Base-by-base conservation (phyloP, 2,888 invertebrate species). In the Macrosiphum euphorbiae region DNA sequence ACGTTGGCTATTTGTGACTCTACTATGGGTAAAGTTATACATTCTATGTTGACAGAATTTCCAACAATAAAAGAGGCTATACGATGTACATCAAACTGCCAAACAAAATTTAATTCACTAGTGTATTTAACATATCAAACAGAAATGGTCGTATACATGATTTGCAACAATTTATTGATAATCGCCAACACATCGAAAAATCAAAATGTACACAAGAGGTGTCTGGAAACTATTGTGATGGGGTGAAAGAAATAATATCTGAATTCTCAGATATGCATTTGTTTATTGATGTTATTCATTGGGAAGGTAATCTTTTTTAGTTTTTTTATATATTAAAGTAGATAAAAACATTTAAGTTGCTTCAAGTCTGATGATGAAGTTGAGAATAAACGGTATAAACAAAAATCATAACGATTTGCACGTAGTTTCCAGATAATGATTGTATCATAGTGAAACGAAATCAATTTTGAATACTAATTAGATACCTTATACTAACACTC, bases 251-350 rank as follows among this genome's bases (percentile, higher is more conserved):
- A 35, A 88, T 88, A 52, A n/a, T 88, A 20, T 88, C 88, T 8
- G n/a, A 52, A 26, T 20, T 88, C 10, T 88, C 88, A n/a, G 88
- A 88, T 47, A 88, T 88, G 52, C n/a, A 88, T 52, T 88, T 88
- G 24, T 52, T 88, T 35, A 28, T 88, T 3, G 88, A 88, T 35
- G 24, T 52, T 20, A 20, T 88, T 28, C 35, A 52, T 52, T 88
- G 52, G 88, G 52, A 55, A 35, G 88, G 88, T 88, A 52, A 55
- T 47, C 26, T 86, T 85, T 44, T 84, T 55, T 20, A 20, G 20
- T 55, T 58, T n/a, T 58, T 58, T 58, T 50, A 58, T 61, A 61
- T 28, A 61, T 61, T 61, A 61, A 61, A 61, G 28, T 28, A 61
- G 28, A 61, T 61, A 61, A 10, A 61, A 28, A 61, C 61, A 61